Conservation (phyloP, 2,888 invertebrate genomes). For the Orthosia incerta region DNA sequence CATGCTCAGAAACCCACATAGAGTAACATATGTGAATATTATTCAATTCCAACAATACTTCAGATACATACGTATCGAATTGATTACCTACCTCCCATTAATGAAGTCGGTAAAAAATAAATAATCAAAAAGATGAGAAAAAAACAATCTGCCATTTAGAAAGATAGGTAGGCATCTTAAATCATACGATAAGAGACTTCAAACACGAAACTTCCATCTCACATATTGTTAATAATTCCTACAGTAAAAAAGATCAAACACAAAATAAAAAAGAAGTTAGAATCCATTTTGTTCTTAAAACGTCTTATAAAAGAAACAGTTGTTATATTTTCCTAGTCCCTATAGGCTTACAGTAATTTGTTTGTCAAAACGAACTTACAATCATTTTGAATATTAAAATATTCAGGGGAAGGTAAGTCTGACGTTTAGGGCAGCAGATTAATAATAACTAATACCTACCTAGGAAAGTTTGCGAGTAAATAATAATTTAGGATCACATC, state of each 20-base stretch:
- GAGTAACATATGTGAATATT: too few relatives aligned
- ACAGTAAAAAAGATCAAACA: constrained; percentile 25
- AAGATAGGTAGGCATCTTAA: background rate
- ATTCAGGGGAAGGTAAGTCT: constrained; percentile 42
- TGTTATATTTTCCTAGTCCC: constrained; percentile 7
- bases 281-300: constrained; percentile 29
- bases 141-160: too few relatives aligned
- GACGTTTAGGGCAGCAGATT: constrained; percentile 34
- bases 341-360: constrained; percentile 32
- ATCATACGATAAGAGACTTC: too few relatives aligned
- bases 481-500: constrained; percentile 4
- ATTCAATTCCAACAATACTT: too few relatives aligned
- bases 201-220: background rate
- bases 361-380: constrained; percentile 49
- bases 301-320: constrained; percentile 16
- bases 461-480: constrained; percentile 30
- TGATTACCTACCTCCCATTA: too few relatives aligned
- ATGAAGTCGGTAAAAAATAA: too few relatives aligned
- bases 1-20: too few relatives aligned
- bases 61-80: too few relatives aligned
- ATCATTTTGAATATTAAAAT: constrained; percentile 53
- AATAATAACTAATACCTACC: constrained; percentile 15
- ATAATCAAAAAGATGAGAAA: too few relatives aligned
- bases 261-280: constrained; percentile 5
- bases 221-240: constrained; percentile 17